Conservation (phyloP, 2,113 vertebrate species). For the Ciconia maguari region DNA sequence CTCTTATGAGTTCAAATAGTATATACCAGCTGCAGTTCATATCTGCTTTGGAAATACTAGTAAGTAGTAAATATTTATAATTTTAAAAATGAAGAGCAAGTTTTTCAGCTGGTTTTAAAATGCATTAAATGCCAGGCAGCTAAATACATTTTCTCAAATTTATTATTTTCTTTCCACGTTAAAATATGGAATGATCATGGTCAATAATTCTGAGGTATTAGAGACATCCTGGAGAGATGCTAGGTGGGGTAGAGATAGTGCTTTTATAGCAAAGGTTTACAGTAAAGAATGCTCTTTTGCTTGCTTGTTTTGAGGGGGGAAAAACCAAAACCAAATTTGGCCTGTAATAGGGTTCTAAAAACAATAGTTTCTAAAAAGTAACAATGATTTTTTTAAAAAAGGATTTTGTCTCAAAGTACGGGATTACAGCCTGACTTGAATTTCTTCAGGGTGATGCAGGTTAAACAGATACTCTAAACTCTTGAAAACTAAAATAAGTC, state of each 20-base stretch:
- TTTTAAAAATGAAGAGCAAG: not conserved
- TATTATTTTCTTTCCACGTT: not conserved
- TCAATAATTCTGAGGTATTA: not conserved
- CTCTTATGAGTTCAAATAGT: not conserved
- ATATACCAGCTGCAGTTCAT: not conserved
- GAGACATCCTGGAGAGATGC: not conserved
- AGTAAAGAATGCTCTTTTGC: not conserved
- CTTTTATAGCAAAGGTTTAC: not conserved
- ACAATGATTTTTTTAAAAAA: not conserved
- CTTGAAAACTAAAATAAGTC: not conserved
- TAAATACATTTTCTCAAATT: not conserved
- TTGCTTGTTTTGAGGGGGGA: not conserved
- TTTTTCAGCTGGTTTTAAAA: not conserved
- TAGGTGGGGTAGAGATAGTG: not conserved
- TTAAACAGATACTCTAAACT: not conserved
- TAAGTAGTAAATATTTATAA: not conserved
- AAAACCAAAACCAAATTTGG: not conserved
- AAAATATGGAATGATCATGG: not conserved
- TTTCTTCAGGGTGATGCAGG: not conserved
- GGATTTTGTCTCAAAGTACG: not conserved
- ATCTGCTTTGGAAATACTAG: not conserved
- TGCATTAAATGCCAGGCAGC: not conserved
- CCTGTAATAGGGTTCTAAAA: not conserved
- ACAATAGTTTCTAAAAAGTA: not conserved
- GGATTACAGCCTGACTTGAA: not conserved